phyloP scores from a whole-genome alignment of 1,140 invertebrate genomes.

The Laodelphax striatellus region DNA sequence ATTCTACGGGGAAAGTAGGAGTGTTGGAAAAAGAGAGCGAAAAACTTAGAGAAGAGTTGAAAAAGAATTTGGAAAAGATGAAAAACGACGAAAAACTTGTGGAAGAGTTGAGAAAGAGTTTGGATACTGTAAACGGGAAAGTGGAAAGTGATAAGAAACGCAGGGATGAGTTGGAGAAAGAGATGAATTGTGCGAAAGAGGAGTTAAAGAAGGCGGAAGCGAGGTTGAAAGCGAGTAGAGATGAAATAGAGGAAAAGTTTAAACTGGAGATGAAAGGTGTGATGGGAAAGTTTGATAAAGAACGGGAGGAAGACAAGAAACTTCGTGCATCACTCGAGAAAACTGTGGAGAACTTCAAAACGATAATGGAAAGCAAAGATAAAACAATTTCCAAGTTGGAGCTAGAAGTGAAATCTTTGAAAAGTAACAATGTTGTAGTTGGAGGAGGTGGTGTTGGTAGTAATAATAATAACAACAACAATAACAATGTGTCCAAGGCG shows the following conservation, averaged over 20 bases:
- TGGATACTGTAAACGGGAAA: constrained; percentile 11
- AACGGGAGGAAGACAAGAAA: constrained; percentile 23
- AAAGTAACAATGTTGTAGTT: neutral
- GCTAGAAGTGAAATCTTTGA: neutral
- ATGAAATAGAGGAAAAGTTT: constrained; percentile 21
- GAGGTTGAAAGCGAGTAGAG: constrained; percentile 19
- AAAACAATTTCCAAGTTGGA: constrained; percentile 2
- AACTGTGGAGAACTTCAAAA: constrained; percentile 11
- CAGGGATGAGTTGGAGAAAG: no score
- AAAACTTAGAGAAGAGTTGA: constrained; percentile 10
- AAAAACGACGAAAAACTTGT: constrained; percentile 13
- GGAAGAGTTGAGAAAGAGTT: constrained; percentile 12
- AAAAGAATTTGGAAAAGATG: constrained; percentile 17
- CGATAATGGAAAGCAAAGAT: neutral
- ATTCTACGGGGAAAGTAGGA: constrained; percentile 18
- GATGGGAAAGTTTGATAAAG: constrained; percentile 23
- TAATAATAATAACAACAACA: constrained; percentile 24
- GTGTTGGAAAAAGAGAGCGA: constrained; percentile 15
- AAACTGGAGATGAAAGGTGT: constrained; percentile 20
- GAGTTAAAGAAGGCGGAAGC: constrained; percentile 17
- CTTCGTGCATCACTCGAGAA: constrained; percentile 18
- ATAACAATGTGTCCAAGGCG: neutral
- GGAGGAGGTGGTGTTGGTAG: constrained; percentile 14
- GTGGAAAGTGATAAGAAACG: neutral
- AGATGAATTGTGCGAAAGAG: neutral